phyloP scores from a whole-genome alignment of 92 coral and sea anemone genomes.

The Parazoanthus swiftii region DNA sequence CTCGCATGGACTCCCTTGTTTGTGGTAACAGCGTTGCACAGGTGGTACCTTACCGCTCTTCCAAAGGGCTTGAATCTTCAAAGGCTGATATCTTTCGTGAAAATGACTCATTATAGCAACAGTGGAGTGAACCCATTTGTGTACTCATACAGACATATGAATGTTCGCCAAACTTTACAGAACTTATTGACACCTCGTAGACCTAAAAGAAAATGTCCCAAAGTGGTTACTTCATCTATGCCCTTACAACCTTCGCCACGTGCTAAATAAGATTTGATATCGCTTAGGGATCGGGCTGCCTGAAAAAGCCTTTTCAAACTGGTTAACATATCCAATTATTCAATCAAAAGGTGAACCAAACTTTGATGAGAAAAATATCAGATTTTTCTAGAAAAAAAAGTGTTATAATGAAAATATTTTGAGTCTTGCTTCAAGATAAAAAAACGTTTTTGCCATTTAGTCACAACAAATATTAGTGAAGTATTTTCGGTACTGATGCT shows the following conservation, averaged over 20 bases:
- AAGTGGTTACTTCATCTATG: not conserved
- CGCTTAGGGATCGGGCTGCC: too few species aligned
- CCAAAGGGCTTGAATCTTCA: not conserved
- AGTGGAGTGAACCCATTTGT: slow-evolving; percentile 6
- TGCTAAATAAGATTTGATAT: not conserved
- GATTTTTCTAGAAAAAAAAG: too few species aligned
- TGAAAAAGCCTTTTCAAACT: too few species aligned
- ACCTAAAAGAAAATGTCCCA: not conserved
- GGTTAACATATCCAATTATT: too few species aligned
- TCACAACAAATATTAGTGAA: too few species aligned
- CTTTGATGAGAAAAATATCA: too few species aligned
- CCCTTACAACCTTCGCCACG: too few species aligned
- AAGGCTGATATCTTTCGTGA: not conserved
- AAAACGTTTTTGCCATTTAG: too few species aligned
- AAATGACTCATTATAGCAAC: not conserved
- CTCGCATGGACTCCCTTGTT: slow-evolving; percentile 1
- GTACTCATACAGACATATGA: not conserved
- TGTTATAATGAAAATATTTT: too few species aligned
- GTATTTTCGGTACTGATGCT: too few species aligned
- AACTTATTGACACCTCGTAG: not conserved
- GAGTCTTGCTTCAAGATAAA: too few species aligned
- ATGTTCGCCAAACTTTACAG: not conserved
- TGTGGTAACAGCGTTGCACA: slow-evolving; percentile 1
- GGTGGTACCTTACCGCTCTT: not conserved
- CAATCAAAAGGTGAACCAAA: too few species aligned